Percentiles rank a stretch among this genome's conserved stretches.
These are phyloP conservation scores for Melanitta fusca DNA, from an alignment of 2,797 vertebrate genomes.

Conservation along the genomic window DNA sequence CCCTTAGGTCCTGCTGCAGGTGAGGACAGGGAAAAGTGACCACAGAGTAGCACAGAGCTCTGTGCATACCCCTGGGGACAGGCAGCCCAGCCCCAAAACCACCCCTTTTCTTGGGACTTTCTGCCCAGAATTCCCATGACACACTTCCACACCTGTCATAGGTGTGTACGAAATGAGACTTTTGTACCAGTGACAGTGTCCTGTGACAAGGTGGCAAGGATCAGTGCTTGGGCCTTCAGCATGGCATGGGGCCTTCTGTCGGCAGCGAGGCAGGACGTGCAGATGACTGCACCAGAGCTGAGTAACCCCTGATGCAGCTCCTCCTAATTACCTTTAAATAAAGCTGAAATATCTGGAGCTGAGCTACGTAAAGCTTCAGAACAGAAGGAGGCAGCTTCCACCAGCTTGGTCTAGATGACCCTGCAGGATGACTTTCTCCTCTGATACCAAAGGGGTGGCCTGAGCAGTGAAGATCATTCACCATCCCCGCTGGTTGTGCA, in stretches of 20 bases:
- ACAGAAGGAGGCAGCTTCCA: slow-evolving; percentile 11
- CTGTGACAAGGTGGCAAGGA: background rate
- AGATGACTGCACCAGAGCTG: background rate
- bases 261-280: background rate
- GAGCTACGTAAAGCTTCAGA: background rate
- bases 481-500: background rate
- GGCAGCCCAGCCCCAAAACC: background rate
- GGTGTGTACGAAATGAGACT: background rate
- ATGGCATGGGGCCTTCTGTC: background rate
- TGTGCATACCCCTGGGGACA: fast-evolving
- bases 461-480: background rate
- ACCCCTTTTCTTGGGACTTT: background rate
- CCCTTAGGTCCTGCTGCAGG: background rate
- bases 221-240: background rate
- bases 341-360: background rate
- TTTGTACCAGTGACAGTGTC: background rate
- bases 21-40: background rate
- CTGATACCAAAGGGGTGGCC: background rate
- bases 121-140: background rate
- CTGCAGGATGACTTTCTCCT: background rate
- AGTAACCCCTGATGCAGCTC: background rate
- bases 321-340: background rate
- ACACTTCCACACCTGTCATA: background rate
- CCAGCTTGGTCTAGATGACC: background rate
- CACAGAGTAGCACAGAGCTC: background rate